phyloP scores from a whole-genome alignment of 2,888 invertebrate species.

The Ormyrus labotus region DNA sequence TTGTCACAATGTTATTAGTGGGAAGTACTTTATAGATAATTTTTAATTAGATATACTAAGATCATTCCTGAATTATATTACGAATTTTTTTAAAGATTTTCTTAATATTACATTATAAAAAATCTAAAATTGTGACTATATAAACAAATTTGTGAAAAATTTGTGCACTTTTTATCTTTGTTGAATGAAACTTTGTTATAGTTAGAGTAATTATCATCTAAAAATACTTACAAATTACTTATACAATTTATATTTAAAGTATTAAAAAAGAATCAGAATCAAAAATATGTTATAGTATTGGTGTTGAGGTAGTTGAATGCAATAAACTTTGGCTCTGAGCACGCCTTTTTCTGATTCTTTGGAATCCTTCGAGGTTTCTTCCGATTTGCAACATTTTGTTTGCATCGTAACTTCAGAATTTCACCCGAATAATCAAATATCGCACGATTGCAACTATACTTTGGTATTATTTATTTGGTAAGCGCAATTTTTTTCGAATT shows the following conservation, averaged over 20 bases:
- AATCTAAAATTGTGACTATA: background rate
- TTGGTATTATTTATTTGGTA: slow-evolving; percentile 61
- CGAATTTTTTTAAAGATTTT: background rate
- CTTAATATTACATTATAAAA: background rate
- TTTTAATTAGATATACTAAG: too few relatives aligned
- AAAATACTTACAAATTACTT: background rate
- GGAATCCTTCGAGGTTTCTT: background rate
- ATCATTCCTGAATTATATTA: too few relatives aligned
- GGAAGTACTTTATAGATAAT: too few relatives aligned
- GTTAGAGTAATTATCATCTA: background rate
- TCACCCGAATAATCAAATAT: background rate
- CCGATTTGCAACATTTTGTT: background rate
- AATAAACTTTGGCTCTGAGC: slow-evolving; percentile 37
- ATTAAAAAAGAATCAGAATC: slow-evolving; percentile 12
- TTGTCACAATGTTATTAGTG: too few relatives aligned
- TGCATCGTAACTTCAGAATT: background rate
- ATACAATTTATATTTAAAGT: background rate
- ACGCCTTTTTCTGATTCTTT: slow-evolving; percentile 26
- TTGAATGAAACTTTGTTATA: background rate
- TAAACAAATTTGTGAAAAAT: background rate
- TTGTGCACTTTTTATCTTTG: too few relatives aligned
- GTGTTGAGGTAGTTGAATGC: slow-evolving; percentile 40
- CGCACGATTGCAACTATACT: slow-evolving; percentile 11
- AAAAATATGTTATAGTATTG: slow-evolving; percentile 2
- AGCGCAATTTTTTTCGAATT: slow-evolving; percentile 43